phyloP scores from a whole-genome alignment of 2,888 invertebrate species.

The Hanleya hanleyi region DNA sequence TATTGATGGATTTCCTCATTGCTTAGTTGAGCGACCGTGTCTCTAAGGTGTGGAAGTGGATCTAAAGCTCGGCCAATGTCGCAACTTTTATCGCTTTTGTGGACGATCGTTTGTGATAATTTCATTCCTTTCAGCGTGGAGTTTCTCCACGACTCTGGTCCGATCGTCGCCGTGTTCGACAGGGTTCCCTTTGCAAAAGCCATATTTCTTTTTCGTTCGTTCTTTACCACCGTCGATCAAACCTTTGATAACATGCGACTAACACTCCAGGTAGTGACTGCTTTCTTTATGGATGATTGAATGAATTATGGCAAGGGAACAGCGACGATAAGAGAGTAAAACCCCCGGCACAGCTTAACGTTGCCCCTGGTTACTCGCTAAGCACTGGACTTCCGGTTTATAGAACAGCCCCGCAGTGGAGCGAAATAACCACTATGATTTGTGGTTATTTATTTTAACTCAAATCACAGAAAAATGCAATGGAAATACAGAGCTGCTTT shows the following conservation, averaged over 20 bases:
- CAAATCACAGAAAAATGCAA: too few relatives aligned
- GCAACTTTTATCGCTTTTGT: slow-evolving; percentile 66
- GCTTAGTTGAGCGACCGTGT: slow-evolving; percentile 68
- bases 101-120: slow-evolving; percentile 65
- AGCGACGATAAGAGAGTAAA: too few relatives aligned
- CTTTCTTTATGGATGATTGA: neutral
- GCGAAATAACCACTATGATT: too few relatives aligned
- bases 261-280: neutral
- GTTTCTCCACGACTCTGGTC: slow-evolving; percentile 71
- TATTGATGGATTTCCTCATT: slow-evolving; percentile 71
- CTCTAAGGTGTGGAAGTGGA: slow-evolving; percentile 71
- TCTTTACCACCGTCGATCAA: neutral
- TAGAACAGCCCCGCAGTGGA: too few relatives aligned
- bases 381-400: too few relatives aligned
- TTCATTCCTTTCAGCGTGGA: slow-evolving; percentile 68
- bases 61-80: slow-evolving; percentile 67
- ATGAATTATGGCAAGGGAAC: neutral
- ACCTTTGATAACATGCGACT: too few relatives aligned
- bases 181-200: slow-evolving; percentile 2
- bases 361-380: too few relatives aligned
- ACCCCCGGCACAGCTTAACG: too few relatives aligned
- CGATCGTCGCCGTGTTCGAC: slow-evolving; percentile 39
- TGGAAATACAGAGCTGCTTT: too few relatives aligned
- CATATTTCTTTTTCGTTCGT: neutral
- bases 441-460: too few relatives aligned